A percentile compares a stretch with the other conserved stretches of the same genome.
phyloP scores from a whole-genome alignment of 2,888 invertebrate genomes.

The Caenorhabditis sp. region DNA sequence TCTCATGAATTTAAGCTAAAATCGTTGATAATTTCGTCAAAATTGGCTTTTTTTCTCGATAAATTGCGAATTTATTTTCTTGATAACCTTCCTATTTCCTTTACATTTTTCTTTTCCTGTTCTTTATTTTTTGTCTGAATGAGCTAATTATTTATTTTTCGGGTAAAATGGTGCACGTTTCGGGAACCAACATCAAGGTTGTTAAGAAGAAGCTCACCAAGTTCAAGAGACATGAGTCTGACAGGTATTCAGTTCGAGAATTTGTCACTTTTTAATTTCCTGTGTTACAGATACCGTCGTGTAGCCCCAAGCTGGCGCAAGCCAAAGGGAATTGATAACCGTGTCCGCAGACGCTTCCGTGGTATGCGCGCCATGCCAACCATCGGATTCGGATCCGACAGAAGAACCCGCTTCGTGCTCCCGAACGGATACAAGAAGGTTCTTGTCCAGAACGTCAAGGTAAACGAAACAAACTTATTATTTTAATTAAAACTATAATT shows the following conservation, averaged over 20 bases:
- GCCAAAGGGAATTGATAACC: constrained; percentile 99
- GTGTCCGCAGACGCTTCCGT: constrained; percentile 98
- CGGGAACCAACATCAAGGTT: constrained; percentile 90
- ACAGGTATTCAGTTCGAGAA: constrained; percentile 87
- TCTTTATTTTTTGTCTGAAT: background rate
- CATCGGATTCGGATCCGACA: constrained; percentile 98
- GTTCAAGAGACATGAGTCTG: constrained; percentile 98
- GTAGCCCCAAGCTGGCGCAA: constrained; percentile 91
- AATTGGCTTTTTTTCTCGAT: too few relatives aligned
- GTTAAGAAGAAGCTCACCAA: constrained; percentile 98
- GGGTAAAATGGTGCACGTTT: constrained; percentile 82
- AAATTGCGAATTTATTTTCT: background rate
- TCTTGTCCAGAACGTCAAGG: constrained; percentile 91
- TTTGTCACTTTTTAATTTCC: background rate
- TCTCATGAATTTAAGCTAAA: constrained; percentile 8
- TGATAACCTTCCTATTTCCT: background rate
- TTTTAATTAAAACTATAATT: too few relatives aligned
- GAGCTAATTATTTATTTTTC: constrained; percentile 28
- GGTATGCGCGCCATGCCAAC: constrained; percentile 99
- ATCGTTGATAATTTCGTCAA: background rate
- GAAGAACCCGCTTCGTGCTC: constrained; percentile 95
- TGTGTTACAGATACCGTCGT: constrained; percentile 76
- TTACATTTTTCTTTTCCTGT: background rate
- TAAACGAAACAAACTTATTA: constrained; percentile 80
- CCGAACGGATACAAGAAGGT: constrained; percentile 99